A percentile compares a stretch with the other conserved stretches of the same genome.
phyloP scores from a whole-genome alignment of 1,140 invertebrate genomes.

The Mercenaria mercenaria region DNA sequence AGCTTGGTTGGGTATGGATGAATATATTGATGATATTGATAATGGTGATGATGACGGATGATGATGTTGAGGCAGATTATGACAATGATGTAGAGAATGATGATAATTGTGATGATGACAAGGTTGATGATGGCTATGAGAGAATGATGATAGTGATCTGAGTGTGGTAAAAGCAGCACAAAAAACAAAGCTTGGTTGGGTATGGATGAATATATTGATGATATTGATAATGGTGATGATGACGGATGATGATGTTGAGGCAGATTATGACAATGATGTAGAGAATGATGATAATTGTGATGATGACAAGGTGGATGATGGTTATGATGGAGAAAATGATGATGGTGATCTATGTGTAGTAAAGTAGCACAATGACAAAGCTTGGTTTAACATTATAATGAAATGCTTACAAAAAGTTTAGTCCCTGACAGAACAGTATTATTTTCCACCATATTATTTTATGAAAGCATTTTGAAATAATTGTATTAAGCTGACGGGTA shows the following conservation, averaged over 20 bases:
- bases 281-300: neutral
- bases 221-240: no score
- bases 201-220: no score
- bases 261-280: no score
- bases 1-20: slow-evolving; percentile 67
- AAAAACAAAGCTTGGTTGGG: slow-evolving; percentile 76
- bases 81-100: neutral
- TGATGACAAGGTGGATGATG: neutral
- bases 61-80: no score
- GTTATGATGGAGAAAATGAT: neutral
- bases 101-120: neutral
- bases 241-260: no score
- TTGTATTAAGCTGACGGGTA: no score
- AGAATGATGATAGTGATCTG: slow-evolving; percentile 33
- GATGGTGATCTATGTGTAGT: slow-evolving; percentile 71
- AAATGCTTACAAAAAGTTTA: no score
- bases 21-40: no score
- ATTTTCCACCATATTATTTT: no score
- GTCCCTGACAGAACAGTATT: no score
- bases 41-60: no score
- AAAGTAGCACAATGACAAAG: slow-evolving; percentile 80
- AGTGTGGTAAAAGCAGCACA: slow-evolving; percentile 80
- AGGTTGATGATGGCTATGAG: neutral
- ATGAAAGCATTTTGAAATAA: no score
- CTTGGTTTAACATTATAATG: slow-evolving; percentile 64